phyloP scores from a whole-genome alignment of 2,888 invertebrate species.

The Hecatera dysodea region DNA sequence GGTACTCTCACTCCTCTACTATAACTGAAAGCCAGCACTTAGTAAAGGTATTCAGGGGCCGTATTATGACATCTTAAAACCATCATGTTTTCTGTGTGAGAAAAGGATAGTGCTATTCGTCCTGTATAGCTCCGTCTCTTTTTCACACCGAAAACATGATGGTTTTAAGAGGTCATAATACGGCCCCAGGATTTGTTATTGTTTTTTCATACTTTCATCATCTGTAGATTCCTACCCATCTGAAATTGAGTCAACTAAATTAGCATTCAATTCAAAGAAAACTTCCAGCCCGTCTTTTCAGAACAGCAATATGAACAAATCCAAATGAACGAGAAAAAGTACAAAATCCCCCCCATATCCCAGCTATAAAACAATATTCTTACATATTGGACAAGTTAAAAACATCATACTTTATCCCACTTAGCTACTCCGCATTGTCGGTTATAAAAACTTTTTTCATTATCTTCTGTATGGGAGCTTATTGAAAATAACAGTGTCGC shows the following conservation, averaged over 20 bases:
- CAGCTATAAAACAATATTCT: constrained; percentile 61
- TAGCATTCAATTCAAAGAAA: background rate
- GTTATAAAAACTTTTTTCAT: constrained; percentile 90
- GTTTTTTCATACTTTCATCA: background rate
- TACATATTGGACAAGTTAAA: constrained; percentile 67
- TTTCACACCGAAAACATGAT: too few relatives aligned
- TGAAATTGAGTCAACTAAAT: background rate
- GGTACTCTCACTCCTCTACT: too few relatives aligned
- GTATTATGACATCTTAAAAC: too few relatives aligned
- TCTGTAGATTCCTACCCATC: background rate
- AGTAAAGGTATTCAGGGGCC: background rate
- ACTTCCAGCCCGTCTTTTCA: background rate
- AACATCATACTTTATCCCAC: constrained; percentile 65
- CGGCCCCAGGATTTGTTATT: too few relatives aligned
- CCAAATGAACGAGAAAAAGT: constrained; percentile 17
- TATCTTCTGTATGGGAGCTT: constrained; percentile 82
- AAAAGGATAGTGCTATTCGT: too few relatives aligned
- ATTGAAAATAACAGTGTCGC: constrained; percentile 88
- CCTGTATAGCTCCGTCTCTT: too few relatives aligned
- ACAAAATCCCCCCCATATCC: constrained; percentile 47
- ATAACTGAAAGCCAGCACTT: too few relatives aligned
- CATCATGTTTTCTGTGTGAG: too few relatives aligned
- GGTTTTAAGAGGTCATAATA: too few relatives aligned
- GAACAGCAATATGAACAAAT: constrained; percentile 27
- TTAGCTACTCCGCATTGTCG: constrained; percentile 75